Evolutionary conservation across 2,113 vertebrate genomes (phyloP).

Genomic region (Planiliza haematocheilus): DNA sequence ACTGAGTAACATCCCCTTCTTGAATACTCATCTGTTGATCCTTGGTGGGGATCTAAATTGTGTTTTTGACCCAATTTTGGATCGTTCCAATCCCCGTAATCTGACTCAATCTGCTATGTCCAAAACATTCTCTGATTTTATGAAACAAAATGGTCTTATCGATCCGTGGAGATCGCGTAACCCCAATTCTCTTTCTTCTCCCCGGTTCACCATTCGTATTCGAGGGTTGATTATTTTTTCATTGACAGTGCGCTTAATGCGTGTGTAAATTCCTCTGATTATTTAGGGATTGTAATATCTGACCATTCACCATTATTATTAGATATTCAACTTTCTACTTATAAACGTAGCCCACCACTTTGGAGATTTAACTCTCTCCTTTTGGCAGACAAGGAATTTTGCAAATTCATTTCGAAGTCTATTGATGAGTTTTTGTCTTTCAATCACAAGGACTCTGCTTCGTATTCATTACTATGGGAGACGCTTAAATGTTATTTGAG

Average conservation of each 20-base stretch:
- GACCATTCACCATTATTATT: background rate
- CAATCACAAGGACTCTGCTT: background rate
- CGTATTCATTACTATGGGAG: constrained; percentile 8
- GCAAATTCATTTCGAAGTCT: background rate
- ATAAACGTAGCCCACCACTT: background rate
- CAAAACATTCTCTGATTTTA: constrained; percentile 16
- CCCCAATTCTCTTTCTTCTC: background rate
- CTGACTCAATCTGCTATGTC: constrained; percentile 6
- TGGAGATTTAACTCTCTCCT: constrained; percentile 3
- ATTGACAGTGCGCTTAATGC: background rate
- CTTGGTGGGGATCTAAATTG: background rate
- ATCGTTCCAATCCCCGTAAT: constrained; percentile 2
- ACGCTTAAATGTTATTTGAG: background rate
- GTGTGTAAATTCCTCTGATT: background rate
- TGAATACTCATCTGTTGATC: background rate
- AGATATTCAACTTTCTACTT: background rate
- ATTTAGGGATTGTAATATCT: background rate
- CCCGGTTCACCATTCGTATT: background rate
- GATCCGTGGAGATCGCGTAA: constrained; percentile 21
- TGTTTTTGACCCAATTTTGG: background rate
- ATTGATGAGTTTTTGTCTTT: background rate
- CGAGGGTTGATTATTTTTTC: background rate
- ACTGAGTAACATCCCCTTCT: background rate
- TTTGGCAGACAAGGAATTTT: background rate
- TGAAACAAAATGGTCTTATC: background rate